Base-by-base conservation (phyloP, 2,888 invertebrate genomes). In the Mycogona germanica region DNA sequence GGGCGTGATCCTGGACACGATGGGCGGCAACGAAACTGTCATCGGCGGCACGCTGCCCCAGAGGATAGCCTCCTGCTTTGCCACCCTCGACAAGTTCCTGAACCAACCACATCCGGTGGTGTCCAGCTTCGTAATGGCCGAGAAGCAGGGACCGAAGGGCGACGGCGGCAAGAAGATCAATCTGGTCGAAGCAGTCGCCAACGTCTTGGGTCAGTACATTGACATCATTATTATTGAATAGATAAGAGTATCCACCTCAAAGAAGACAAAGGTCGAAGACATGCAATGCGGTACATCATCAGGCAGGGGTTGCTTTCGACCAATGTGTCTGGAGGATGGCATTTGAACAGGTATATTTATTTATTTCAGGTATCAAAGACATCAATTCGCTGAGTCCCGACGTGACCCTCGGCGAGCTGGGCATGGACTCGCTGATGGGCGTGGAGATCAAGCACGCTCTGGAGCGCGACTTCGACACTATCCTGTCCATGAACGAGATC, bases 391-490 rank as follows among this genome's bases (percentile, higher is more conserved):
- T 95, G 29, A 80, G 87, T 58, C 76, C 79, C 40, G 77, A 78
- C 28, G 79, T 85, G 3, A 84, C 83, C 40, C 74, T 98, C 45
- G 89, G 91, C 28, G 97, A 98, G 70, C 78, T 98, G 38, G 97
- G 97, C 57, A 88, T 98, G 82, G 97, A 98, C 69, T 96, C 96
- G 2, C 74, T 98, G 61, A 97, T 97, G 97, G 95, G 95, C 44
- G 93, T 97, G 1, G 98, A 98, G 76, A 92, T 98, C 66, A 96
- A 96, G 70, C 95, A 95, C 72, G 87, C 88, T 0, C 73, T 96
- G 51, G 95, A 95, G 70, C 78, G 93, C 54, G 87, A 86, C 65
- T 93, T 85, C 72, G 95, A 97, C 70, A 73, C 96, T 55, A 82
- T 87, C 23, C 75, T 97, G 58, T 84, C 86, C 58, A 87, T 92